Conservation (phyloP, 2,888 invertebrate genomes). For the Acleris sparsana region DNA sequence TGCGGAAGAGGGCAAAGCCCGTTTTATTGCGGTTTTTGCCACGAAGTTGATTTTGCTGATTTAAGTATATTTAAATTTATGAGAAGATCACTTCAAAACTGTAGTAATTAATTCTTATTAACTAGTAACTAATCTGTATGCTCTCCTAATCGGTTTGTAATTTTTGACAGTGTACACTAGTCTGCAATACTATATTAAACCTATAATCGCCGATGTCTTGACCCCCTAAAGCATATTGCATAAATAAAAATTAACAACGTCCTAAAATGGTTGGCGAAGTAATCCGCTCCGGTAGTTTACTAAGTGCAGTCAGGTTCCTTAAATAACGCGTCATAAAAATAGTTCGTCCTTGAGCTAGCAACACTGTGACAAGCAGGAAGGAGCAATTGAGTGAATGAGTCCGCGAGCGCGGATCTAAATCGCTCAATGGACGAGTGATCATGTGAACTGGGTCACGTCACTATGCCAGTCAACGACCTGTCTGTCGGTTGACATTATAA, state of each 20-base stretch:
- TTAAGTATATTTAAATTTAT: not conserved
- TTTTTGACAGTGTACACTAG: no score
- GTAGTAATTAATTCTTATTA: no score
- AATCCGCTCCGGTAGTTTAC: not conserved
- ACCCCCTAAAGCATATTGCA: no score
- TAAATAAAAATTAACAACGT: no score
- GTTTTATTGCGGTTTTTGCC: slow-evolving; percentile 29
- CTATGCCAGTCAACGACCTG: slow-evolving; percentile 60
- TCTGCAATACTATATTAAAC: no score
- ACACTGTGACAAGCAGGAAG: slow-evolving; percentile 70
- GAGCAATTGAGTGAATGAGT: slow-evolving; percentile 70
- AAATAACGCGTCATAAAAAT: slow-evolving; percentile 39
- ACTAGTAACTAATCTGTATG: no score
- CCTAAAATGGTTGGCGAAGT: no score
- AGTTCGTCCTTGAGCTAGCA: slow-evolving; percentile 61
- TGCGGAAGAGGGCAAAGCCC: slow-evolving; percentile 29
- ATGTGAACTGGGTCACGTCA: slow-evolving; percentile 77
- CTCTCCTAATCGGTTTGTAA: no score
- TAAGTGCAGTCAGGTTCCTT: not conserved
- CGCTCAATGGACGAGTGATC: slow-evolving; percentile 64
- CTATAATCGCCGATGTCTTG: no score
- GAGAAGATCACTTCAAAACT: no score
- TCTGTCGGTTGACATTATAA: slow-evolving; percentile 28
- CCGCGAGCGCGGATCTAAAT: slow-evolving; percentile 60
- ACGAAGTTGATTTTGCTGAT: not conserved